These are phyloP conservation scores for Chloebia gouldiae DNA, from an alignment of 2,113 vertebrate genomes.

Conservation along the genomic window DNA sequence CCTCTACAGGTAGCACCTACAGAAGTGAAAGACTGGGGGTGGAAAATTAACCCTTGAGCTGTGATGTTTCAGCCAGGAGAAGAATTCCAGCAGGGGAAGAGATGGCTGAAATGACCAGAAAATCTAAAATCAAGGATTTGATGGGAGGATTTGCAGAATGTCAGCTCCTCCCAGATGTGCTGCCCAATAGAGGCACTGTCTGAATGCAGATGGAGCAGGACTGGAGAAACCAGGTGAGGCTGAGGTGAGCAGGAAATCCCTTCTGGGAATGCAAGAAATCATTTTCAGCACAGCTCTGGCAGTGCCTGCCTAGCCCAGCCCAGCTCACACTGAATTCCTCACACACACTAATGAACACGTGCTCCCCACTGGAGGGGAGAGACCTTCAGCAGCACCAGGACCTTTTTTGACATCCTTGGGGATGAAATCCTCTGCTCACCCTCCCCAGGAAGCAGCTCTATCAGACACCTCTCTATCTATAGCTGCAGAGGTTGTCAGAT, in stretches of 20 bases:
- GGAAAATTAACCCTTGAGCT: not conserved
- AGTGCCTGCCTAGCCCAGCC: not conserved
- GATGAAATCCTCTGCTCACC: not conserved
- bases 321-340: not conserved
- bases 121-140: not conserved
- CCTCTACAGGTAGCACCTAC: not conserved
- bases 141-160: not conserved
- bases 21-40: not conserved
- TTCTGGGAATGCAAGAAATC: not conserved
- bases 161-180: not conserved
- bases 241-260: not conserved
- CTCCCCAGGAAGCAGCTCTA: not conserved
- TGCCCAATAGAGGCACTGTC: not conserved
- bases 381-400: not conserved
- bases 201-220: not conserved
- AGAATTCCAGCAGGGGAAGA: not conserved
- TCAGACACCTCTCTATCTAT: not conserved
- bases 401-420: not conserved
- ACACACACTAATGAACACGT: not conserved
- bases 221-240: not conserved
- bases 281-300: not conserved
- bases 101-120: not conserved
- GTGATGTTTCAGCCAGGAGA: not conserved
- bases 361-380: not conserved
- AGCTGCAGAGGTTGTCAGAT: conserved; percentile 15